A percentile compares a stretch with the other conserved stretches of the same genome.
Conservation (phyloP, 1,140 invertebrate genomes). For the Papilio dardanus region DNA sequence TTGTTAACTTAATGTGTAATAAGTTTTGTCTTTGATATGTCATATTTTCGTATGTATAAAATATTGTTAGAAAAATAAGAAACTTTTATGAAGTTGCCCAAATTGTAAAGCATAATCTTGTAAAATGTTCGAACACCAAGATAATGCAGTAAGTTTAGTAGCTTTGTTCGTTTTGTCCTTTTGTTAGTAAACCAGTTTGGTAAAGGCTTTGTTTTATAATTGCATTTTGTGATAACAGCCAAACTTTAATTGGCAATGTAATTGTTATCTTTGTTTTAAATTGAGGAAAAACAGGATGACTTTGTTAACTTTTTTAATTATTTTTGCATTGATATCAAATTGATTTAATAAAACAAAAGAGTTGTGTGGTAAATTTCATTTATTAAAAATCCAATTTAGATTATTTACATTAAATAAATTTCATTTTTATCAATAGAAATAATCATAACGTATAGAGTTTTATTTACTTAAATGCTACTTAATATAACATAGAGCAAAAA, state of each 20-base stretch:
- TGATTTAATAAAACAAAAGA: not conserved
- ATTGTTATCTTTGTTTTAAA: slow-evolving; percentile 22
- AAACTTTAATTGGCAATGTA: slow-evolving; percentile 8
- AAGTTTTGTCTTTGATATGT: not conserved
- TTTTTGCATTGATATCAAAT: not conserved
- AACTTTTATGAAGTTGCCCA: not conserved
- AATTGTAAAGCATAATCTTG: not conserved
- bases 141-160: slow-evolving; percentile 19
- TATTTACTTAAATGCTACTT: not conserved
- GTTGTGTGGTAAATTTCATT: not conserved
- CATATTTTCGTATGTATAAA: not conserved
- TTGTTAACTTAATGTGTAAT: not conserved
- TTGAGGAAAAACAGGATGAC: slow-evolving; percentile 10
- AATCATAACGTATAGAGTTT: not conserved
- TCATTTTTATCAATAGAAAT: not conserved
- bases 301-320: not conserved
- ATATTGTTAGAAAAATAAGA: not conserved
- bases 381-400: not conserved
- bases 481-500: not conserved
- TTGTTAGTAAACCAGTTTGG: slow-evolving; percentile 30
- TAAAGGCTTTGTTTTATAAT: slow-evolving; percentile 30
- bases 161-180: slow-evolving; percentile 30
- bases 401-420: no score
- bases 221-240: slow-evolving; percentile 26
- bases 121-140: not conserved